These are phyloP conservation scores for Hylomyscus alleni DNA, from an alignment of 2,797 vertebrate species.

Conservation along the genomic window DNA sequence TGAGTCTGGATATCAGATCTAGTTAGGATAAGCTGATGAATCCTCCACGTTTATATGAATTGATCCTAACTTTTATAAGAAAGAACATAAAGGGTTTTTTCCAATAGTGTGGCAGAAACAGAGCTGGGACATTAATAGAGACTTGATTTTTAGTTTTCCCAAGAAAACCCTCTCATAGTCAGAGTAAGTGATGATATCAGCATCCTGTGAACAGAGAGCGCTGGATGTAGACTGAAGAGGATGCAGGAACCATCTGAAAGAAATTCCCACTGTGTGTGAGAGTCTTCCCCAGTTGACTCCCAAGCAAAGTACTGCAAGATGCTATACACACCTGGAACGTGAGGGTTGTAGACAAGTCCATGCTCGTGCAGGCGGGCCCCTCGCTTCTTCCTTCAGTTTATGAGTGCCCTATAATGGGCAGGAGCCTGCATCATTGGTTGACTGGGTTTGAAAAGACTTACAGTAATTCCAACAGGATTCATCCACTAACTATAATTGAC, in stretches of 20 bases:
- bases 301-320: not conserved
- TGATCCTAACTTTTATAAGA: not conserved
- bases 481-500: slow-evolving; percentile 29
- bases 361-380: not conserved
- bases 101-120: slow-evolving; percentile 23
- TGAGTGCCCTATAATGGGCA: not conserved
- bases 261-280: not conserved
- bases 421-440: not conserved
- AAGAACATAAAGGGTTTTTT: not conserved
- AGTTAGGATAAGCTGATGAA: not conserved
- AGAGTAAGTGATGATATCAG: not conserved
- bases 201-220: not conserved
- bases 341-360: not conserved
- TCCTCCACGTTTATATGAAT: slow-evolving; percentile 18
- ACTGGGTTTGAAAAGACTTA: slow-evolving; percentile 38
- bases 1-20: slow-evolving; percentile 7
- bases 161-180: slow-evolving; percentile 2
- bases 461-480: slow-evolving; percentile 37
- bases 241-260: not conserved
- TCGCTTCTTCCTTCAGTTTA: not conserved
- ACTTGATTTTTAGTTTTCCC: slow-evolving; percentile 15
- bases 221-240: not conserved
- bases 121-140: slow-evolving; percentile 6
- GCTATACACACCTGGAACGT: fast-evolving
- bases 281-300: not conserved